phyloP scores from a whole-genome alignment of 2,888 invertebrate genomes.

The Cinara cedri region DNA sequence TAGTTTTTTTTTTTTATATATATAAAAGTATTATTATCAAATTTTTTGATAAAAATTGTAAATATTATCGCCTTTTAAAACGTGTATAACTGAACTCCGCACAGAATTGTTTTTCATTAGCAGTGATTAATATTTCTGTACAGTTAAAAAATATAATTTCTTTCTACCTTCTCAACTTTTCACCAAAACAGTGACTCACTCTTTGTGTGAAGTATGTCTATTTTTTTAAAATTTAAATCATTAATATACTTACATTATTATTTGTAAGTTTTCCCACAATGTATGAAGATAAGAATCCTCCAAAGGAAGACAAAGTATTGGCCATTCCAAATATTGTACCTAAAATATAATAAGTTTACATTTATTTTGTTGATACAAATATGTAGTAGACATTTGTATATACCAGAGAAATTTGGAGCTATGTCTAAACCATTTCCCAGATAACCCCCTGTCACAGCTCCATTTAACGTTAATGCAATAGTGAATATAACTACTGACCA shows the following conservation, averaged over 20 bases:
- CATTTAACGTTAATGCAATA: constrained; percentile 79
- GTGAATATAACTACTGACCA: constrained; percentile 81
- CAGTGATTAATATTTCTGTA: too few species aligned
- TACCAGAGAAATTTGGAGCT: constrained; percentile 80
- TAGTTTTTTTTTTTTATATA: too few species aligned
- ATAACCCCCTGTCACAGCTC: constrained; percentile 85
- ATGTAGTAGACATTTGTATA: background rate
- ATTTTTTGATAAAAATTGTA: too few species aligned
- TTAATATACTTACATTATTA: constrained; percentile 68
- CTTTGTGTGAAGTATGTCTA: too few species aligned
- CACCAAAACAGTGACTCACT: too few species aligned
- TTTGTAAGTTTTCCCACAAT: constrained; percentile 81
- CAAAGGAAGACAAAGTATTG: constrained; percentile 83
- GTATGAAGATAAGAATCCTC: constrained; percentile 80
- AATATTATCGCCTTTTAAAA: too few species aligned
- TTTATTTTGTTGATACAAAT: background rate
- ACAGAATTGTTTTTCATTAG: too few species aligned
- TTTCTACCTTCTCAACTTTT: too few species aligned
- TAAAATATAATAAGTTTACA: constrained; percentile 58
- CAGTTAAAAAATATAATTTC: too few species aligned
- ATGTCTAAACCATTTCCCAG: constrained; percentile 85
- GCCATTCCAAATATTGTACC: constrained; percentile 89
- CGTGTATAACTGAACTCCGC: too few species aligned
- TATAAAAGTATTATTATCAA: too few species aligned
- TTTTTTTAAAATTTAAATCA: too few species aligned